These are phyloP conservation scores for Ephydatia muelleri DNA, from an alignment of 37 sponge, comb jelly and placozoan species.

Conservation along the genomic window DNA sequence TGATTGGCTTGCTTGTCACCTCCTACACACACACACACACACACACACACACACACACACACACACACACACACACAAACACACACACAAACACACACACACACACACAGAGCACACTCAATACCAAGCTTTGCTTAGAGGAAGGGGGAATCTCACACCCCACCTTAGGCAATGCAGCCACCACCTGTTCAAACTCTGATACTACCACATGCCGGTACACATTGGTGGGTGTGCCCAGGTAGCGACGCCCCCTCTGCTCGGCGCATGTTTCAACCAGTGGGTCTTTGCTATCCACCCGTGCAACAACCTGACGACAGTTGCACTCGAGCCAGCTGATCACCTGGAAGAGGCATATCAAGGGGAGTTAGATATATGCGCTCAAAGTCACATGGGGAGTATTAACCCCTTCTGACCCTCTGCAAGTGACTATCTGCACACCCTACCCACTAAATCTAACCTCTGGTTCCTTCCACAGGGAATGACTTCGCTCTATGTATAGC, in stretches of 20 bases:
- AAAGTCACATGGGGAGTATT: neutral
- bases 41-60: slow-evolving; percentile 15
- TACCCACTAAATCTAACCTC: slow-evolving; percentile 48
- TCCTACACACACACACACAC: slow-evolving; percentile 40
- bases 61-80: slow-evolving; percentile 3
- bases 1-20: slow-evolving; percentile 49
- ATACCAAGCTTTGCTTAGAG: neutral
- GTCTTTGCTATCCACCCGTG: slow-evolving; percentile 40
- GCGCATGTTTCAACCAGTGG: slow-evolving; percentile 40
- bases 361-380: neutral
- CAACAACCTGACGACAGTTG: slow-evolving; percentile 52
- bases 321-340: slow-evolving; percentile 81
- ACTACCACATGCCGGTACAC: slow-evolving; percentile 81
- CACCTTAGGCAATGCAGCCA: slow-evolving; percentile 59
- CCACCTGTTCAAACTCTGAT: slow-evolving; percentile 71
- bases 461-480: slow-evolving; percentile 85
- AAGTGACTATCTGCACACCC: neutral
- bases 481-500: slow-evolving; percentile 75
- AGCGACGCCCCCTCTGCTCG: slow-evolving; percentile 43
- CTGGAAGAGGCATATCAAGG: slow-evolving; percentile 15
- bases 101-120: neutral
- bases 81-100: neutral
- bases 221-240: slow-evolving; percentile 78
- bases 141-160: slow-evolving; percentile 8
- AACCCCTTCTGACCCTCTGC: neutral